These are phyloP conservation scores for Chromis chromis DNA, from an alignment of 2,797 vertebrate genomes.

Conservation along the genomic window DNA sequence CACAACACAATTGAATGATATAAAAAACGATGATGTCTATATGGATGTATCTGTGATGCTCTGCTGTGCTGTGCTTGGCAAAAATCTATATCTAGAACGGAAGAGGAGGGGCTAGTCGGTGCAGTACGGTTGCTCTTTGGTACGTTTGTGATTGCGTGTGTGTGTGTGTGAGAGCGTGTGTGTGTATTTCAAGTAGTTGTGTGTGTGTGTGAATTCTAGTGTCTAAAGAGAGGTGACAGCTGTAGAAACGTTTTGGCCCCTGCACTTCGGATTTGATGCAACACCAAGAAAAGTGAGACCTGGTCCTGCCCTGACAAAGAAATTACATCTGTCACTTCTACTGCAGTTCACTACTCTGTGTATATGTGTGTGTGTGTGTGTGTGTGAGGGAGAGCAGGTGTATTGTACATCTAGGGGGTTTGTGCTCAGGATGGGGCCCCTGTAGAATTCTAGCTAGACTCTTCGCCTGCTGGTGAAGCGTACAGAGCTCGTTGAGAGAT, in stretches of 20 bases:
- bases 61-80: conserved; percentile 68
- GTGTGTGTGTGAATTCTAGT: background rate
- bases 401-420: conserved; percentile 35
- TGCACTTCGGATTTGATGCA: conserved; percentile 36
- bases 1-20: conserved; percentile 43
- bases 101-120: conserved; percentile 27
- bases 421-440: conserved; percentile 44
- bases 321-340: conserved; percentile 36
- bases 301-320: conserved; percentile 14
- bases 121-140: conserved; percentile 19
- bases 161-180: background rate
- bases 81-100: conserved; percentile 46
- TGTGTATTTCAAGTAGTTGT: background rate
- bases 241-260: conserved; percentile 22
- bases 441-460: conserved; percentile 63
- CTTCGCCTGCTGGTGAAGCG: conserved; percentile 59
- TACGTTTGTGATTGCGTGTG: background rate
- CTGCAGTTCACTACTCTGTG: conserved; percentile 6
- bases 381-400: conserved; percentile 14
- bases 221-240: conserved; percentile 37
- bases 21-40: conserved; percentile 44
- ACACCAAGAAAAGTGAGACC: conserved; percentile 28
- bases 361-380: background rate
- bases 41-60: conserved; percentile 53
- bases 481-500: conserved; percentile 54